A percentile compares a stretch with the other conserved stretches of the same genome.
Evolutionary conservation across 1,140 invertebrate genomes (phyloP).

Genomic region (Gryon sp.): DNA sequence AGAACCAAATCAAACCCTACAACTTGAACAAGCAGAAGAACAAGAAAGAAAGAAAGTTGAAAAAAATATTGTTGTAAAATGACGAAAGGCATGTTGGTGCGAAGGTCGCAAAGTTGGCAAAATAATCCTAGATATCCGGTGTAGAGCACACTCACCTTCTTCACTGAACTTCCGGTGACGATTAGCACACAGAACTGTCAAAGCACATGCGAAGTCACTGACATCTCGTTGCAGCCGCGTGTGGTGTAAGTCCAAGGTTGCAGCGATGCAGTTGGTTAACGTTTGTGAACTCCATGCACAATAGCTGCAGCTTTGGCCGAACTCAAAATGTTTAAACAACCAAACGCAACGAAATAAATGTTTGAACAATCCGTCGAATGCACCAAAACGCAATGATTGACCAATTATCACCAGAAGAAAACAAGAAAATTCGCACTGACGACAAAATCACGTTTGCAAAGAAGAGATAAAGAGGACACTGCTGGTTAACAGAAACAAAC

Average conservation of each 20-base stretch:
- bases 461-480: no score
- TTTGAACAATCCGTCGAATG: not conserved
- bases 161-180: slow-evolving; percentile 43
- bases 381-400: no score
- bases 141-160: slow-evolving; percentile 58
- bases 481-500: no score
- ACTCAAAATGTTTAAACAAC: no score
- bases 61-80: no score
- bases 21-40: no score
- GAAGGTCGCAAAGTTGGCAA: not conserved
- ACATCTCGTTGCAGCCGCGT: slow-evolving; percentile 57
- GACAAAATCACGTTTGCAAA: no score
- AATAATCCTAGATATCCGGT: not conserved
- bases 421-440: no score
- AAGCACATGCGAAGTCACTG: slow-evolving; percentile 67
- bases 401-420: no score
- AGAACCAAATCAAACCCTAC: no score
- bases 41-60: not conserved
- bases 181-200: slow-evolving; percentile 65
- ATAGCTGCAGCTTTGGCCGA: no score
- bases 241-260: slow-evolving; percentile 41
- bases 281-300: slow-evolving; percentile 35
- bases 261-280: not conserved
- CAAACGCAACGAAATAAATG: not conserved
- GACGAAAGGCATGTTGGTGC: no score